phyloP scores from a whole-genome alignment of 2,797 vertebrate genomes.

The Lithobates pipiens region DNA sequence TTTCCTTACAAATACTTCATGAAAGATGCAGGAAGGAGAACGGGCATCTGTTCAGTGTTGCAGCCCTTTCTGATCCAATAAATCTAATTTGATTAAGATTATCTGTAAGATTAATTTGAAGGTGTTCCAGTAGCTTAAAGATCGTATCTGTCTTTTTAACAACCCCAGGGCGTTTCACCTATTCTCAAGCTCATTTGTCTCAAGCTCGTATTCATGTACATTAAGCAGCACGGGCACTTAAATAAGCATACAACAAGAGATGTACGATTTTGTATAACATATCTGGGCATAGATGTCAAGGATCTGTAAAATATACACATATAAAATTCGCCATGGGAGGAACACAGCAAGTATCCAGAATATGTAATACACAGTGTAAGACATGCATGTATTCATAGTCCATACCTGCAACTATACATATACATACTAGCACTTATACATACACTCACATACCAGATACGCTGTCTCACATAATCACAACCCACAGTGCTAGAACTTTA shows the following conservation, averaged over 20 bases:
- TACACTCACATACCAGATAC: no score
- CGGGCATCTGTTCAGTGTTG: slow-evolving; percentile 8
- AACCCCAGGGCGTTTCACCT: slow-evolving; percentile 49
- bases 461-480: neutral
- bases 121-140: slow-evolving; percentile 54
- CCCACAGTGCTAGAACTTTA: neutral
- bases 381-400: neutral
- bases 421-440: no score
- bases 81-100: slow-evolving; percentile 54
- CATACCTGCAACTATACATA: neutral
- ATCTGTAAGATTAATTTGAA: slow-evolving; percentile 56
- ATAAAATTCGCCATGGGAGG: slow-evolving; percentile 52
- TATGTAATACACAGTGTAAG: slow-evolving; percentile 1
- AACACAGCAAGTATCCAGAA: slow-evolving; percentile 43
- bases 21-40: neutral
- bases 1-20: slow-evolving; percentile 1
- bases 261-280: slow-evolving; percentile 53
- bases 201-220: slow-evolving; percentile 39
- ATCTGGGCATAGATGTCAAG: slow-evolving; percentile 24
- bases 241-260: slow-evolving; percentile 44
- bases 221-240: slow-evolving; percentile 54
- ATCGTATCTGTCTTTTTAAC: slow-evolving; percentile 55
- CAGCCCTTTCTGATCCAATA: slow-evolving; percentile 17
- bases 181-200: slow-evolving; percentile 55
- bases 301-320: slow-evolving; percentile 42